These are phyloP conservation scores for Myiagra hebetior DNA, from an alignment of 2,113 vertebrate genomes.

Conservation along the genomic window DNA sequence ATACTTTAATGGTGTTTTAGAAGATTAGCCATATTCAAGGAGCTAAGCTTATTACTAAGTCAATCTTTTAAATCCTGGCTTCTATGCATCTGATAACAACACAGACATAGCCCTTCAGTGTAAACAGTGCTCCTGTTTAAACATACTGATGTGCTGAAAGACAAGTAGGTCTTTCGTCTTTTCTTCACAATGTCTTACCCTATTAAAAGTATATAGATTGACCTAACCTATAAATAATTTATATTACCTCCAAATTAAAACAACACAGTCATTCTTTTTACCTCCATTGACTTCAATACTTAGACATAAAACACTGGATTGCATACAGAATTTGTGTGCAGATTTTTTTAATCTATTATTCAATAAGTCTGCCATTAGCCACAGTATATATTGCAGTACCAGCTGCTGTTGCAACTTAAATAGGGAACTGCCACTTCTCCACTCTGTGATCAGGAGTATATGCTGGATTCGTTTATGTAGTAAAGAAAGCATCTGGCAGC, in stretches of 20 bases:
- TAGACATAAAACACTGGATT: not conserved
- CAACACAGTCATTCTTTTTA: not conserved
- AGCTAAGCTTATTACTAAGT: not conserved
- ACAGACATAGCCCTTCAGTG: not conserved
- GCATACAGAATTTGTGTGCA: not conserved
- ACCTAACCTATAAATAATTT: not conserved
- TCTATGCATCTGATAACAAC: not conserved
- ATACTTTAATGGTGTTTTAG: not conserved
- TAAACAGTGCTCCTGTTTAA: not conserved
- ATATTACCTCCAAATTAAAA: not conserved
- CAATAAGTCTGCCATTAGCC: conserved; percentile 2
- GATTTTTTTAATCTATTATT: conserved; percentile 35
- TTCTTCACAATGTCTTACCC: not conserved
- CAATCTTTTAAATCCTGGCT: conserved; percentile 4
- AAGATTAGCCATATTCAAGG: conserved; percentile 3
- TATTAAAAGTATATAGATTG: not conserved
- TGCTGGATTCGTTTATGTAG: not conserved
- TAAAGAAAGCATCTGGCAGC: not conserved
- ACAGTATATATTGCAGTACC: not conserved
- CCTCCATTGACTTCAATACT: not conserved
- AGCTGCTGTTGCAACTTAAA: not conserved
- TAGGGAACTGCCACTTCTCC: not conserved
- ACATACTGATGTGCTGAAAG: not conserved
- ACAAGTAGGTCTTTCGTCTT: not conserved
- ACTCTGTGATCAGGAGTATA: not conserved